These are phyloP conservation scores for Ceryle rudis DNA, from an alignment of 2,797 vertebrate species.

Conservation along the genomic window DNA sequence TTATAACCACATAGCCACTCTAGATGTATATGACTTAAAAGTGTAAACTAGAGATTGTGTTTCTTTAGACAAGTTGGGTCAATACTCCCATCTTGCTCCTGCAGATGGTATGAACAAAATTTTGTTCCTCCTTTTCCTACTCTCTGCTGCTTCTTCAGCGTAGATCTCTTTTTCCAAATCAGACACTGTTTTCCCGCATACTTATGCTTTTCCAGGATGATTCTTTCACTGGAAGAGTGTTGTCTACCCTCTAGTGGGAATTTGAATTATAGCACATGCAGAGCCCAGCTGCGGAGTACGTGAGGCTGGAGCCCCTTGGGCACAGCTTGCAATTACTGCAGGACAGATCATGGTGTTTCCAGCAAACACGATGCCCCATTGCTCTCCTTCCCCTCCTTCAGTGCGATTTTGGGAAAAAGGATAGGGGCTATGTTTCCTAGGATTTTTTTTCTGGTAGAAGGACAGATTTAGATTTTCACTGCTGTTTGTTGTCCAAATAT, in stretches of 20 bases:
- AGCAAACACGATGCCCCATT: neutral
- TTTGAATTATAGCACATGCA: neutral
- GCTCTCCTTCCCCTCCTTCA: neutral
- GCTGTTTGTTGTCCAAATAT: neutral
- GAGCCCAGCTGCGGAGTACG: rapidly evolving
- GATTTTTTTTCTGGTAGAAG: neutral
- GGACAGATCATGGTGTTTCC: rapidly evolving
- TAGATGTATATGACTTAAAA: neutral
- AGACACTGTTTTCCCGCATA: rapidly evolving
- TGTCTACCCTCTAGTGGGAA: conserved; percentile 73
- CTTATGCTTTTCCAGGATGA: rapidly evolving
- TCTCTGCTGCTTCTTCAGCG: neutral
- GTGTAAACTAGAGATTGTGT: neutral
- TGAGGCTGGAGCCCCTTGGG: neutral
- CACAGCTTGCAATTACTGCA: neutral
- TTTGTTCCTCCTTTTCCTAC: neutral
- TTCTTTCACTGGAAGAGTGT: conserved; percentile 27
- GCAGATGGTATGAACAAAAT: neutral
- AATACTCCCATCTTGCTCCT: conserved; percentile 25
- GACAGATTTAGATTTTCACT: neutral
- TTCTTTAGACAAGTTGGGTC: neutral
- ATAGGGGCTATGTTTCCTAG: neutral
- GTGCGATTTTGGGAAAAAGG: neutral
- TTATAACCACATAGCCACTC: neutral
- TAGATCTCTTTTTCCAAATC: neutral